A percentile compares a stretch with the other conserved stretches of the same genome.
phyloP scores from a whole-genome alignment of 2,113 vertebrate species.

The Malaclemys terrapin region DNA sequence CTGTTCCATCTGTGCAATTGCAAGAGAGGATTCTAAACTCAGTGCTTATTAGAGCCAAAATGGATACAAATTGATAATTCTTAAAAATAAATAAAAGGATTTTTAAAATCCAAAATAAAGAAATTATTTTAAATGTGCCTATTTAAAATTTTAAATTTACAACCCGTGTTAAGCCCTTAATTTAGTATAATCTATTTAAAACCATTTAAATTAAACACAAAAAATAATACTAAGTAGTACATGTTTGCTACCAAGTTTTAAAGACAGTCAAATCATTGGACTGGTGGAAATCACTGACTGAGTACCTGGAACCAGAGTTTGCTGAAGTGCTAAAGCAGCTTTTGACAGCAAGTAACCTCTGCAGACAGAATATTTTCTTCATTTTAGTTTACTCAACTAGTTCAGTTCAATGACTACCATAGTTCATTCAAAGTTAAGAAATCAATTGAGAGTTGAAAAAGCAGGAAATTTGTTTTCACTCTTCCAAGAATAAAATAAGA shows the following conservation, averaged over 20 bases:
- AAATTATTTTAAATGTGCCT: neutral
- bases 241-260: neutral
- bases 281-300: neutral
- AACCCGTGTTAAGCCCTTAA: neutral
- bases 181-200: neutral
- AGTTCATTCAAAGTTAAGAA: neutral
- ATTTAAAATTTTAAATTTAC: neutral
- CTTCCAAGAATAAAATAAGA: neutral
- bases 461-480: neutral
- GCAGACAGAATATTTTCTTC: neutral
- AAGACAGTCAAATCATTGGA: neutral
- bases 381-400: neutral
- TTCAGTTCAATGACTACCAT: neutral
- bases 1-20: neutral
- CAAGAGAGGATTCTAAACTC: neutral
- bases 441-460: neutral
- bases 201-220: too few relatives aligned
- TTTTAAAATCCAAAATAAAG: neutral
- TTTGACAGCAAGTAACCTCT: neutral
- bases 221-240: neutral
- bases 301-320: neutral
- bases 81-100: neutral
- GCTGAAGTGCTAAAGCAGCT: neutral
- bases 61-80: neutral
- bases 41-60: neutral